A percentile compares a stretch with the other conserved stretches of the same genome.
These are phyloP conservation scores for Meiosimyza decipiens DNA, from an alignment of 2,888 invertebrate genomes.

Conservation along the genomic window DNA sequence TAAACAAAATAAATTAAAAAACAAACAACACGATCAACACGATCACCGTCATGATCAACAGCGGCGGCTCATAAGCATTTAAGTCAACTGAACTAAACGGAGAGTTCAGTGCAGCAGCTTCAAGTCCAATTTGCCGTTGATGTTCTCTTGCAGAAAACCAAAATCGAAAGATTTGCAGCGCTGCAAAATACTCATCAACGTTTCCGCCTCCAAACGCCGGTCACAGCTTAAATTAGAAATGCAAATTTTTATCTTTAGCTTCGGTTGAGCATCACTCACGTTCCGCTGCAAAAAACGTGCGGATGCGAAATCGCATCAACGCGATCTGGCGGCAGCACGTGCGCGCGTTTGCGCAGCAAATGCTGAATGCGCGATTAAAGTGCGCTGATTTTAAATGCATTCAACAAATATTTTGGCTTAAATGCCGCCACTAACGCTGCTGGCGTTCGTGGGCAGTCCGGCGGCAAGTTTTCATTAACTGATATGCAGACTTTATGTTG, in stretches of 20 bases:
- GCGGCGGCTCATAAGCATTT: no score
- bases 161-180: no score
- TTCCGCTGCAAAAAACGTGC: constrained; percentile 25
- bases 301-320: constrained; percentile 21
- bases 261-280: constrained; percentile 19
- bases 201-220: background rate
- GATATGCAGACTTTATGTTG: background rate
- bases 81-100: no score
- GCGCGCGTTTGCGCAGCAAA: constrained; percentile 12
- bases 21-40: no score
- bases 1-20: no score
- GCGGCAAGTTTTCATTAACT: constrained; percentile 11
- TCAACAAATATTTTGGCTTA: constrained; percentile 17
- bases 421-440: constrained; percentile 13
- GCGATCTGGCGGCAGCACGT: constrained; percentile 22
- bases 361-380: background rate
- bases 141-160: no score
- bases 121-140: no score
- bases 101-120: no score
- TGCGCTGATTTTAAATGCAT: background rate
- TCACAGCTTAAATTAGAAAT: constrained; percentile 20
- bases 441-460: background rate
- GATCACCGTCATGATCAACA: no score
- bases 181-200: no score
- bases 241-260: constrained; percentile 24